Evolutionary conservation across 1,140 invertebrate genomes (phyloP).

Genomic region (Cecropterus lyciades): DNA sequence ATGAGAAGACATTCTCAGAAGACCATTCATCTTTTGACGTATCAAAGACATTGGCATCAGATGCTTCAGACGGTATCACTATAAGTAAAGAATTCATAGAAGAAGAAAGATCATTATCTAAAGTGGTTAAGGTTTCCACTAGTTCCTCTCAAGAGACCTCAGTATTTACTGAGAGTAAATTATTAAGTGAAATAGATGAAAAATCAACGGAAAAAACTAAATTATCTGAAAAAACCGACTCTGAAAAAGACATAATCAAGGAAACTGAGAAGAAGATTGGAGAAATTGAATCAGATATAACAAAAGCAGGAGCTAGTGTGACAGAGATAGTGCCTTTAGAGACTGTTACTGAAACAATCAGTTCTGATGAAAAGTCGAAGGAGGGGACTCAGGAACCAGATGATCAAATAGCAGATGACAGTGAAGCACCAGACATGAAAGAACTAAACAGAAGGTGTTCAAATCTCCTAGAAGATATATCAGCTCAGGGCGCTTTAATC

Average conservation of each 20-base stretch:
- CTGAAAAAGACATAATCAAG: constrained; percentile 32
- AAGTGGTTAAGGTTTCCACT: constrained; percentile 60
- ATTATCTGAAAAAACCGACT: constrained; percentile 50
- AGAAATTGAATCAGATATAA: constrained; percentile 17
- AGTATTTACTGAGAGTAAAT: constrained; percentile 71
- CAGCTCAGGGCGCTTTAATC: constrained; percentile 74
- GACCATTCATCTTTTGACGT: constrained; percentile 77
- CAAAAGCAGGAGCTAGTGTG: constrained; percentile 34
- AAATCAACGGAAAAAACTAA: constrained; percentile 61
- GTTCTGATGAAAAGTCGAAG: constrained; percentile 33
- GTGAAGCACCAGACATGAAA: constrained; percentile 73
- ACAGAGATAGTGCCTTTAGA: constrained; percentile 32
- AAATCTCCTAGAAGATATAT: constrained; percentile 81
- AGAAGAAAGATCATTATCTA: constrained; percentile 68
- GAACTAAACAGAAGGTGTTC: constrained; percentile 82
- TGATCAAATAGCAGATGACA: constrained; percentile 47
- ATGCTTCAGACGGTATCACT: constrained; percentile 71
- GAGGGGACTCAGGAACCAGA: constrained; percentile 39
- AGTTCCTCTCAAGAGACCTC: constrained; percentile 75
- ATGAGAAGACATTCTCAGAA: constrained; percentile 79
- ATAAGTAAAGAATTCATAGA: constrained; percentile 72
- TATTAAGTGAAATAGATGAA: constrained; percentile 72
- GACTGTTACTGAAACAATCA: constrained; percentile 14
- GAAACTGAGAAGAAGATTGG: constrained; percentile 29
- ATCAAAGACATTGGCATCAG: constrained; percentile 77